Conservation (phyloP, 2,113 vertebrate species). For the Paralichthys olivaceus region DNA sequence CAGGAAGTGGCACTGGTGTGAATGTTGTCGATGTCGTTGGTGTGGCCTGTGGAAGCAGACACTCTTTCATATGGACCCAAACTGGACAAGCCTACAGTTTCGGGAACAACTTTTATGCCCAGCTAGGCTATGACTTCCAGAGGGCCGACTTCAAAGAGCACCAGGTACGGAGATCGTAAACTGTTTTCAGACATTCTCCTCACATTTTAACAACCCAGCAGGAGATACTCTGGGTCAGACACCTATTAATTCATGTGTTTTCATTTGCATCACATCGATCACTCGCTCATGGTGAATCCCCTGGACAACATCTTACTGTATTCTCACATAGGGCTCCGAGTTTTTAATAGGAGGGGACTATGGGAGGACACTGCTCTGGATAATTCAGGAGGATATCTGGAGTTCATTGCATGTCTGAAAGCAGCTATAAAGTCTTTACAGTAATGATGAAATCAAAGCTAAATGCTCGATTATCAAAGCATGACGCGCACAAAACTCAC, state of each 20-base stretch:
- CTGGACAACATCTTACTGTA: no score
- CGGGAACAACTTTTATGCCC: slow-evolving; percentile 72
- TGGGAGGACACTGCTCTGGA: no score
- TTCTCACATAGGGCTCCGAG: no score
- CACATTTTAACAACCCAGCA: no score
- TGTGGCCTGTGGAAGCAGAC: slow-evolving; percentile 65
- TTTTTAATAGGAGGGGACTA: no score
- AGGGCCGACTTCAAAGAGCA: slow-evolving; percentile 68
- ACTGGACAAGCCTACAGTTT: slow-evolving; percentile 60
- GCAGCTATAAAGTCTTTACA: not conserved
- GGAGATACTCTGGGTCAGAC: no score
- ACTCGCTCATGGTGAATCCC: no score
- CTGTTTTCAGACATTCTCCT: no score
- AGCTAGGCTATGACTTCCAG: slow-evolving; percentile 64
- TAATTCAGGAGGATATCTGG: no score
- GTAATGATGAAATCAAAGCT: not conserved
- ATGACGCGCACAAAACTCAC: not conserved
- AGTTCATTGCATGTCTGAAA: no score
- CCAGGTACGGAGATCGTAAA: slow-evolving; percentile 48
- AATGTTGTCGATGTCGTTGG: slow-evolving; percentile 27
- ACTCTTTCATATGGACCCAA: slow-evolving; percentile 68
- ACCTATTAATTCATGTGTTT: no score
- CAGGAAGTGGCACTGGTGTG: slow-evolving; percentile 3
- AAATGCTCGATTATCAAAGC: not conserved
- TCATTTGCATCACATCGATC: no score